Conservation (phyloP, 2,797 vertebrate species). For the Sarcoramphus papa region DNA sequence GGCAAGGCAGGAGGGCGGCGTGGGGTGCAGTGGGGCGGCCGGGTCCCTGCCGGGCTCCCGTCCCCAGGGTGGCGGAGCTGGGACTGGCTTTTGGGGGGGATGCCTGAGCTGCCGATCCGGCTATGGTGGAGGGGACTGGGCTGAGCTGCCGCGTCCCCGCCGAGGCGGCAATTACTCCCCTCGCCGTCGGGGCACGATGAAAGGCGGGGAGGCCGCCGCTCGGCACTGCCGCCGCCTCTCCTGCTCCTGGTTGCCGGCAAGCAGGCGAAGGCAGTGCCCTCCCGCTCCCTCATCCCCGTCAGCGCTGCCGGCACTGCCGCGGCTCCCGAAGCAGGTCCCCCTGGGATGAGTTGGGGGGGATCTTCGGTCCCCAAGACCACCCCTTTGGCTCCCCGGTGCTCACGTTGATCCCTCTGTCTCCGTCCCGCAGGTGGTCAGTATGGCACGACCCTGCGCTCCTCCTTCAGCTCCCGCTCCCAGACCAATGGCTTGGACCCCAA, state of each 20-base stretch:
- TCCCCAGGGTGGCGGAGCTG: fast-evolving
- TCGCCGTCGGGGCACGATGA: background rate
- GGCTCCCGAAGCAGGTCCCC: fast-evolving
- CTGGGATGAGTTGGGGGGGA: background rate
- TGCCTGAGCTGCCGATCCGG: background rate
- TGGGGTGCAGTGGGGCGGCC: fast-evolving
- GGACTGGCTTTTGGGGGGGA: background rate
- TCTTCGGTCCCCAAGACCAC: background rate
- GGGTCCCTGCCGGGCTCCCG: fast-evolving
- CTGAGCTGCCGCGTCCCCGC: background rate
- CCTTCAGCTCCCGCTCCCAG: constrained; percentile 76
- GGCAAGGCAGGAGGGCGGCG: background rate
- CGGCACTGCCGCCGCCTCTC: background rate
- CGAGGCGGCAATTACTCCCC: background rate
- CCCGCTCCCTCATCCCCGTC: background rate
- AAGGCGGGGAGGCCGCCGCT: background rate
- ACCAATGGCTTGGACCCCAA: constrained; percentile 55
- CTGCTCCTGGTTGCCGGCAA: background rate
- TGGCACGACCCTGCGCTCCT: constrained; percentile 22
- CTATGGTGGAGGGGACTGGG: fast-evolving
- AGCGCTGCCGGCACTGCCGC: fast-evolving
- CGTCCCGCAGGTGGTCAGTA: constrained; percentile 9
- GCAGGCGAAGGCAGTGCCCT: background rate
- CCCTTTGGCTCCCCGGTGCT: fast-evolving
- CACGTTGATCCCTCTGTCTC: fast-evolving